phyloP scores from a whole-genome alignment of 2,888 invertebrate genomes.

The Pseudolycoriella hygida region DNA sequence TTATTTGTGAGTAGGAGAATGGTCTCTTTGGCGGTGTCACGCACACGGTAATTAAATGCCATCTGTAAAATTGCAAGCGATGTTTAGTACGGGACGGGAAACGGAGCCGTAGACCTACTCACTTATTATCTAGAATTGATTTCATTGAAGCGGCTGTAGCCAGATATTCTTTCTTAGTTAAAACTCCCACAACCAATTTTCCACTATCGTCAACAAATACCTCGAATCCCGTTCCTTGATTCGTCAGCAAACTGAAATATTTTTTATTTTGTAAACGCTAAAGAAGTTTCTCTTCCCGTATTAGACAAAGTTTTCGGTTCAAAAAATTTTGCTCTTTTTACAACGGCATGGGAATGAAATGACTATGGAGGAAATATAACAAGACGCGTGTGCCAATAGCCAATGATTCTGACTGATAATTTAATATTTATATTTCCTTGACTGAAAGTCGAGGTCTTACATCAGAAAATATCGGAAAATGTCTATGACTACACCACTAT shows the following conservation, averaged over 20 bases:
- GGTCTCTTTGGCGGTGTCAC: conserved; percentile 33
- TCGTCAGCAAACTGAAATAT: conserved; percentile 31
- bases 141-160: conserved; percentile 32
- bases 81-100: background rate
- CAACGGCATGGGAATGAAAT: too few relatives aligned
- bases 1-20: conserved; percentile 38
- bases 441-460: too few relatives aligned
- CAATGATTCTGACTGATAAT: too few relatives aligned
- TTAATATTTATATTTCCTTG: too few relatives aligned
- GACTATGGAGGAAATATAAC: too few relatives aligned
- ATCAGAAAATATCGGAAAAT: too few relatives aligned
- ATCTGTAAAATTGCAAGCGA: conserved; percentile 21
- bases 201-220: conserved; percentile 37
- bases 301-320: too few relatives aligned
- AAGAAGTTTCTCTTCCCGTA: too few relatives aligned
- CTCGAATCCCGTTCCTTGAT: conserved; percentile 36
- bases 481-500: too few relatives aligned
- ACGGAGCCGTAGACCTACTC: background rate
- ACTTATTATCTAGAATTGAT: conserved; percentile 21
- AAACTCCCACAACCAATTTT: conserved; percentile 35
- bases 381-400: too few relatives aligned
- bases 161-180: conserved; percentile 37
- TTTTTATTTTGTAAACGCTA: too few relatives aligned
- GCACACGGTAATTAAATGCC: conserved; percentile 38
- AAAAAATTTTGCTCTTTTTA: too few relatives aligned